A percentile compares a stretch with the other conserved stretches of the same genome.
Conservation (phyloP, 2,113 vertebrate genomes). For the Meleagris gallopavo region DNA sequence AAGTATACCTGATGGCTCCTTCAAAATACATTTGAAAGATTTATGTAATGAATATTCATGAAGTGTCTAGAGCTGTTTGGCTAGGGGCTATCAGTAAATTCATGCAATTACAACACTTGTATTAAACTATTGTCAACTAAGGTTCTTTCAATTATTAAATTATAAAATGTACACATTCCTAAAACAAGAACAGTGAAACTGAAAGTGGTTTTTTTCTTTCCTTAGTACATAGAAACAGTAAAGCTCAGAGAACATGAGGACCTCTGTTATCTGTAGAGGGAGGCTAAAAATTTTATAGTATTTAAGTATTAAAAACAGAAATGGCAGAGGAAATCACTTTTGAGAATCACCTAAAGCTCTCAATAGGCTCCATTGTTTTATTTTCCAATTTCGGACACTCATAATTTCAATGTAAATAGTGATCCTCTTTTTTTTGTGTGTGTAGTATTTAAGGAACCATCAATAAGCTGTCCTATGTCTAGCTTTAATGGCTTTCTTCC, state of each 20-base stretch:
- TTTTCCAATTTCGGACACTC: background rate
- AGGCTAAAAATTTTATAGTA: too few species aligned
- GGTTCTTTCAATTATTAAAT: background rate
- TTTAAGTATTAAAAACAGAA: background rate
- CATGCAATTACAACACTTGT: background rate
- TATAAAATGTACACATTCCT: background rate
- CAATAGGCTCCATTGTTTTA: background rate
- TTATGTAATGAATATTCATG: constrained; percentile 2
- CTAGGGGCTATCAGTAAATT: constrained; percentile 4
- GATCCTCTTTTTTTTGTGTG: background rate
- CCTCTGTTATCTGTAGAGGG: background rate
- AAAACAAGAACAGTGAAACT: background rate
- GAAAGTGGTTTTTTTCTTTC: background rate
- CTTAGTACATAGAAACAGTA: background rate
- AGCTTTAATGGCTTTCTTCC: background rate
- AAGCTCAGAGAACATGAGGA: background rate
- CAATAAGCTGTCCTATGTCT: background rate
- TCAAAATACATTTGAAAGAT: background rate
- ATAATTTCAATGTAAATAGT: background rate
- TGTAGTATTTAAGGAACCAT: background rate
- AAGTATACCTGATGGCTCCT: background rate
- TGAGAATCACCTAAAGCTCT: background rate
- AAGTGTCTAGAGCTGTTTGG: background rate
- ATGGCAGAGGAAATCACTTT: background rate
- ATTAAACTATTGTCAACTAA: constrained; percentile 9